Conservation (phyloP, 2,113 vertebrate species). For the Tenrec ecaudatus region DNA sequence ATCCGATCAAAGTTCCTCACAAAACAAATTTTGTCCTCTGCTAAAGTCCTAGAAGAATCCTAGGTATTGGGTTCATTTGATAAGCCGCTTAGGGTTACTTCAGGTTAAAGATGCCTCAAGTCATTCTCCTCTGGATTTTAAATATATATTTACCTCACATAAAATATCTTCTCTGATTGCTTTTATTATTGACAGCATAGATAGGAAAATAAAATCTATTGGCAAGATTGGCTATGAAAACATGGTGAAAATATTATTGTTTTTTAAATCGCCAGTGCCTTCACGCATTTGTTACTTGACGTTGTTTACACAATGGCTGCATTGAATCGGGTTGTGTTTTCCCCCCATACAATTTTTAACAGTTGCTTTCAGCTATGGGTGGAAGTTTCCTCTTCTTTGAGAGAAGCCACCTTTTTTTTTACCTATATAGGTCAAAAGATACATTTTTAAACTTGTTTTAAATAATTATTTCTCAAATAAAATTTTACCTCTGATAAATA, state of each 20-base stretch:
- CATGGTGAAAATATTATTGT: conserved; percentile 1
- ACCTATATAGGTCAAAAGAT: not conserved
- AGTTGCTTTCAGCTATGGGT: not conserved
- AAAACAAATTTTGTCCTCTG: not conserved
- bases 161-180: conserved; percentile 10
- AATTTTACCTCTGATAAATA: conserved; percentile 38
- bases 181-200: conserved; percentile 25
- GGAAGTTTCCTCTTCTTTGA: not conserved
- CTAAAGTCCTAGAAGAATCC: not conserved
- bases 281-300: not conserved
- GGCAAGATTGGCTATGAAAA: conserved; percentile 1
- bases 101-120: not conserved
- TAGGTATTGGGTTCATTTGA: not conserved
- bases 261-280: not conserved
- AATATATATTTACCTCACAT: conserved; percentile 9
- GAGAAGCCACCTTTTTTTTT: not conserved
- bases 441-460: conserved; percentile 54
- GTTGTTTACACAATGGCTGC: not conserved
- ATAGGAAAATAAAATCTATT: conserved; percentile 17
- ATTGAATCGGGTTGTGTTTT: not conserved
- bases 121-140: not conserved
- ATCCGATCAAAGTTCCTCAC: not conserved
- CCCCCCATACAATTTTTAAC: not conserved
- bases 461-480: conserved; percentile 36
- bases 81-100: not conserved